Evolutionary conservation across 1,140 invertebrate genomes (phyloP), one percentile per base, ranked within the genome.

Genomic region (Apolygus lucorum): DNA sequence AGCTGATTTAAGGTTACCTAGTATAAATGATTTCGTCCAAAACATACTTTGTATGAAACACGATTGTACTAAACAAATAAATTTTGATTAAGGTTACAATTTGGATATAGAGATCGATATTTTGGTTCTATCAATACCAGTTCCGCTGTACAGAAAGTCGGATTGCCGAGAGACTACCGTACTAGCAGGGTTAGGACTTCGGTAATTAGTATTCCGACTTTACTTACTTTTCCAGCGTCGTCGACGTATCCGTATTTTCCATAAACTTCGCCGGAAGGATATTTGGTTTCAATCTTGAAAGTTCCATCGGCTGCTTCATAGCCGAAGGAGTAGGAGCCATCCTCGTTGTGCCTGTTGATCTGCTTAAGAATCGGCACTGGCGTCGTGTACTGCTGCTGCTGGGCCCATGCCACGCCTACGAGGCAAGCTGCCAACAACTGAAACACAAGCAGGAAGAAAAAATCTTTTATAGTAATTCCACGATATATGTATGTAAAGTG

Each of bases 241-340:
- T 93, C 91, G 0, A 92, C 84, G 77, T 92, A 93, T 22, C 89
- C 87, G 75, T 90, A 88, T 77, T 91, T 90, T 62, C 92, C 92
- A 49, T 87, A 88, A 1, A 93, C 88, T 74, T 92, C 90, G 0
- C 91, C 90, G 25, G 84, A 88, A 0, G 88, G 84, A 73, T 90
- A 90, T 77, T 91, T 92, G 0, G 90, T 92, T 78, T 96, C 92
- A 70, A 95, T 93, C 79, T 95, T 95, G 82, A 92, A 94, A 27
- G 90, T 88, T n/a, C 92, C 92, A 76, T 95, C 91, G 0, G 90
- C 92, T 0, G 85, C 90, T 78, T 95, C 91, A 77, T 93, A 95
- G 0, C 92, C 93, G 75, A 90, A 93, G 73, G 87, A 91, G 79
- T 92, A 92, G 22, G 89, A 91, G 0, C 90, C 91, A 72, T 93